These are phyloP conservation scores for Zeugodacus cucurbitae DNA, from an alignment of 1,140 invertebrate species.

Conservation along the genomic window DNA sequence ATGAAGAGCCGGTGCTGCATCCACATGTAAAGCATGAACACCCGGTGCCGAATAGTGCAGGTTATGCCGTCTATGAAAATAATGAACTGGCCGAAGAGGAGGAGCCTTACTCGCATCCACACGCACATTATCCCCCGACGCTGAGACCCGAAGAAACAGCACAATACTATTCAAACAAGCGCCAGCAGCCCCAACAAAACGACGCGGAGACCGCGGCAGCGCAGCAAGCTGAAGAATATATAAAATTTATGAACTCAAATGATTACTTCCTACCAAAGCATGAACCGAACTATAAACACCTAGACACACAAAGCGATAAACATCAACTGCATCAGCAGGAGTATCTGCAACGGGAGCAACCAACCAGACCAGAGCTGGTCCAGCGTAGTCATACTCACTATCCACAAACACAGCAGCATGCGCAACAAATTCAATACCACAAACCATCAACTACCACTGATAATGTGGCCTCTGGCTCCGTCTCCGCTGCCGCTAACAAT, in stretches of 20 bases:
- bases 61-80: slow-evolving; percentile 60
- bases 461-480: slow-evolving; percentile 40
- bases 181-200: background rate
- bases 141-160: background rate
- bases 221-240: slow-evolving; percentile 57
- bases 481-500: slow-evolving; percentile 49
- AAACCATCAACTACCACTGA: slow-evolving; percentile 41
- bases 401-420: background rate
- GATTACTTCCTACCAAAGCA: slow-evolving; percentile 60
- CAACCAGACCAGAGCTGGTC: background rate
- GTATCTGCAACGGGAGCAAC: slow-evolving; percentile 44
- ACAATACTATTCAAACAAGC: background rate
- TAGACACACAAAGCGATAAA: slow-evolving; percentile 54
- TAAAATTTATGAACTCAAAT: slow-evolving; percentile 61
- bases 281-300: slow-evolving; percentile 57
- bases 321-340: slow-evolving; percentile 45
- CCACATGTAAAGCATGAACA: background rate
- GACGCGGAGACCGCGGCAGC: slow-evolving; percentile 44
- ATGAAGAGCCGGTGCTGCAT: slow-evolving; percentile 36
- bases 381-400: background rate
- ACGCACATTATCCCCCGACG: slow-evolving; percentile 10
- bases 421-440: slow-evolving; percentile 43
- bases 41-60: background rate
- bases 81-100: slow-evolving; percentile 45
- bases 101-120: background rate